Base-by-base conservation (phyloP, 1,140 invertebrate genomes). In the Pinna nobilis region DNA sequence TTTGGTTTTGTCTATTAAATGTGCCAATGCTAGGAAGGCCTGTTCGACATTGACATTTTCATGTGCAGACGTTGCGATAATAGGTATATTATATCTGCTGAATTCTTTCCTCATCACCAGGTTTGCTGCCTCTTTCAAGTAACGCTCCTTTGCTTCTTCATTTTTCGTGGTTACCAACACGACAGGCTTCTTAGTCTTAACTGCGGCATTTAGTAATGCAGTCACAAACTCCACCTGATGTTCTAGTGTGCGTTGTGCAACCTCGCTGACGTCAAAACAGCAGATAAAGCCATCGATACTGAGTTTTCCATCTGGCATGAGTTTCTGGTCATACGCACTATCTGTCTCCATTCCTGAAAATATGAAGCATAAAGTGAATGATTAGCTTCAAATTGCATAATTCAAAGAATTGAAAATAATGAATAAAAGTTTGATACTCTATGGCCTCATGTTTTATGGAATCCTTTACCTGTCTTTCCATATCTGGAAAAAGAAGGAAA, bases 41-140 rank as follows among this genome's bases (percentile, higher is more conserved):
- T 95, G 90, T 86, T 99, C 97, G 20, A 98, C 95, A 89, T 99
- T 99, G 55, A 99, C 96, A 88, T 98, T 98, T 84, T 98, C 95
- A 84, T 98, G 96, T 9, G 97, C 94, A 15, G 97, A 98, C 0
- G 97, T 97, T 91, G 99, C 97, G 39, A 99, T 93, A 50, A 99
- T 90, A 0, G 95, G 93, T 79, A 99, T 95, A 75, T 92, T 88
- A 50, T 81, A 83, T 28, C 93, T 93, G 86, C 96, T 97, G 84
- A 96, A 97, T 88, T 99, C 97, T 88, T 97, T 98, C 32, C 96
- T 91, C 84, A 94, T 93, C 1, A 97, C 91, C 50, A 99, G 90
- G 84, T 94, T 94, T 83, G 98, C 96, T 0, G 94, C 96, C 89
- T 98, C 97, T 53, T 94, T 92, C 0, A 97, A 92, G 76, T 95